A percentile compares a stretch with the other conserved stretches of the same genome.
Evolutionary conservation across 2,113 vertebrate genomes (phyloP).

Genomic region (Lampris incognitus): DNA sequence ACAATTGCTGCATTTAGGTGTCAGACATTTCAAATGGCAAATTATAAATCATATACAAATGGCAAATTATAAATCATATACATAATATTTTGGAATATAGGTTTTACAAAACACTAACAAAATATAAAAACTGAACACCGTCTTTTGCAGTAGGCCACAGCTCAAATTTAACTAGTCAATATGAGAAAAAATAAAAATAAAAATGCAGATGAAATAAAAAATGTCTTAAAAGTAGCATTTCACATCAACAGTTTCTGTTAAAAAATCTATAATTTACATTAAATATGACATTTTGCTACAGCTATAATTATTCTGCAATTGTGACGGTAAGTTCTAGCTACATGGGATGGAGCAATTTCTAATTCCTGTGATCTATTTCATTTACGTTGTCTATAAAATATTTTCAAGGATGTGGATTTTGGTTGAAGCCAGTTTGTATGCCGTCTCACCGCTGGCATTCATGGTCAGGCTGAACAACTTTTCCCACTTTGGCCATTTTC

Average conservation of each 20-base stretch:
- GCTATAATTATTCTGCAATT: background rate
- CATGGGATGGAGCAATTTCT: background rate
- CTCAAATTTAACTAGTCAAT: too few relatives aligned
- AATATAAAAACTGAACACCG: too few relatives aligned
- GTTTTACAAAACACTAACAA: too few relatives aligned
- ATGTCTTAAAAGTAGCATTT: too few relatives aligned
- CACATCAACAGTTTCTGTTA: too few relatives aligned
- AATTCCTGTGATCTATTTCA: background rate
- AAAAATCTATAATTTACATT: too few relatives aligned
- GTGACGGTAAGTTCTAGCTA: background rate
- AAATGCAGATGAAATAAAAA: too few relatives aligned
- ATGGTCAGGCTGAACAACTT: slow-evolving; percentile 84
- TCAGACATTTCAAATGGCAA: background rate
- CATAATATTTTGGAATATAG: too few relatives aligned
- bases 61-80: too few relatives aligned
- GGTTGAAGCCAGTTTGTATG: background rate
- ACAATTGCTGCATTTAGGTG: background rate
- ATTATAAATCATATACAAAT: background rate
- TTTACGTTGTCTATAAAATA: background rate
- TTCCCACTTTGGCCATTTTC: slow-evolving; percentile 91
- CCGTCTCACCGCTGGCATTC: slow-evolving; percentile 84
- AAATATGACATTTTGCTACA: background rate
- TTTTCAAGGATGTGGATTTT: background rate
- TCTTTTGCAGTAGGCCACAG: too few relatives aligned
- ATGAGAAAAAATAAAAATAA: too few relatives aligned